Evolutionary conservation across 2,888 invertebrate genomes (phyloP), one percentile per base, ranked within the genome.

Genomic region (Protonemura montana): DNA sequence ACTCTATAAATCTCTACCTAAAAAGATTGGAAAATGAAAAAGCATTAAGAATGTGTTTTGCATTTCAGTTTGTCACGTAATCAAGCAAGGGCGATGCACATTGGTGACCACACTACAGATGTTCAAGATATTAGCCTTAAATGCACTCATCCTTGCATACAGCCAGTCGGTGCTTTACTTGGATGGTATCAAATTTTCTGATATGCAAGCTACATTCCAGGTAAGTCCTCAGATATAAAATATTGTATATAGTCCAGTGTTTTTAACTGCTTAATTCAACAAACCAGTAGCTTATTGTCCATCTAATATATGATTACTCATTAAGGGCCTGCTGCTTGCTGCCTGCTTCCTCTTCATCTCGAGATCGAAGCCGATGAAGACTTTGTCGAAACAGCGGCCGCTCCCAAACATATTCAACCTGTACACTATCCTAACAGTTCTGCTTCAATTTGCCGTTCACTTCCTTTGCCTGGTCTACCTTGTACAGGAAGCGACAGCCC

Each of bases 51-150:
- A 13, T 41, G 13, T 13, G 2, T 59, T 10, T 59, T 59, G 88
- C 88, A 59, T 93, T 94, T 86, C 93, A 98, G 99, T 99, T 90
- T 99, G 98, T 90, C 98, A 99, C 92, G 97, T 99, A 88, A 99
- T 99, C 90, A 99, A 99, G 91, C 99, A 99, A 93, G 99, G 99
- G 0, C 95, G 99, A 28, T 99, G 99, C 91, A 99, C 99, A 0
- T 93, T 99, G 87, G 99, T 99, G 27, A 99, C 99, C 0, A 99
- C 99, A 0, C 93, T 99, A 87, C 99, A 99, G 92, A 99, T 99
- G 99, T 99, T 99, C 93, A 99, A 99, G 93, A 99, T 99, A 89
- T 93, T 99, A 86, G 99, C 99, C 0, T 92, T 99, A 86, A 99
- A 99, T 91, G 99, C 99, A 0, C 94, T 99, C 1, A 97, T 99